Conservation (phyloP, 2,797 vertebrate genomes). For the Malacoctenus gilli region DNA sequence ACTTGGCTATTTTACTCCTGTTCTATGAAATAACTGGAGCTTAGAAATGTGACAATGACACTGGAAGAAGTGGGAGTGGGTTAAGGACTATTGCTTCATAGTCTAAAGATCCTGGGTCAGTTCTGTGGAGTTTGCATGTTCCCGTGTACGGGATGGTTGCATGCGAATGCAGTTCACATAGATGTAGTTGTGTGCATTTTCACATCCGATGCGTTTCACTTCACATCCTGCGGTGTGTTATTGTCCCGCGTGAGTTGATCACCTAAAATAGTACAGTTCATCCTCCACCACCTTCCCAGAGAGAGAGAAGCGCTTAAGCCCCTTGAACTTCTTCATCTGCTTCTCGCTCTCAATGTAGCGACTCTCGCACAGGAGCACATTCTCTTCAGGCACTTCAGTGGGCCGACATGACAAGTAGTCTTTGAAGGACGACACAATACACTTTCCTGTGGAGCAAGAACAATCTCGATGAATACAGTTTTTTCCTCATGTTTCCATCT, state of each 20-base stretch:
- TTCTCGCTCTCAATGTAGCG: slow-evolving; percentile 98
- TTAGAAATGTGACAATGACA: neutral
- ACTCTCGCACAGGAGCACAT: slow-evolving; percentile 94
- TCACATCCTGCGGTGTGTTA: no score
- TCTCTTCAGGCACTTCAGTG: slow-evolving; percentile 87
- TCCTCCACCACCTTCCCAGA: slow-evolving; percentile 98
- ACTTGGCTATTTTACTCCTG: no score
- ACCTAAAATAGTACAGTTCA: slow-evolving; percentile 99
- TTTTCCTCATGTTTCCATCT: no score
- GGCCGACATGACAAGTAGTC: slow-evolving; percentile 97
- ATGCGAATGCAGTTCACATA: no score
- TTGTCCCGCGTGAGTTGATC: neutral
- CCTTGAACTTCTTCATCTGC: slow-evolving; percentile 99
- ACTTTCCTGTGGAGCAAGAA: slow-evolving; percentile 86
- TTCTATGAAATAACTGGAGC: no score
- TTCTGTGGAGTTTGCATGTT: no score
- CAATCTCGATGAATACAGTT: no score
- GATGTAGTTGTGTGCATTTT: neutral
- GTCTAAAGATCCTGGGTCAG: no score
- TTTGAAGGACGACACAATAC: slow-evolving; percentile 94
- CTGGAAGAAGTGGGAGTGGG: neutral
- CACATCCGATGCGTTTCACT: slow-evolving; percentile 27
- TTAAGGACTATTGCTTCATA: no score
- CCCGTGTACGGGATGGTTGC: no score
- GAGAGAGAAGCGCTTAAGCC: slow-evolving; percentile 95